phyloP scores from a whole-genome alignment of 2,888 invertebrate genomes.

The Mimachlamys varia region DNA sequence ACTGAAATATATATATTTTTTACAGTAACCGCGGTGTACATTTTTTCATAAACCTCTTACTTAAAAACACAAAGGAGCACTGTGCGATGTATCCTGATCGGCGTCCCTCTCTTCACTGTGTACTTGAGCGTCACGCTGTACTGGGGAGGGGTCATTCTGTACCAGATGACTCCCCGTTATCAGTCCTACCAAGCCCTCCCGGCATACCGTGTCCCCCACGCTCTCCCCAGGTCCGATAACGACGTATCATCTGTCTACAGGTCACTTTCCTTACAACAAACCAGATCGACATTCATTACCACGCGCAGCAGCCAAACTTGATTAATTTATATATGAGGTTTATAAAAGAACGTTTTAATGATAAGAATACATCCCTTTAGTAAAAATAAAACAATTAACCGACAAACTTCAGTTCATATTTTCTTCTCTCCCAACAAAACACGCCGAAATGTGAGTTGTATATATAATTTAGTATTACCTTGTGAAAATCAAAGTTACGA shows the following conservation, averaged over 20 bases:
- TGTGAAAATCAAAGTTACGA: too few species aligned
- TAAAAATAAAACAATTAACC: too few species aligned
- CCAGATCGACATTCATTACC: not conserved
- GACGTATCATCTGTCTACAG: not conserved
- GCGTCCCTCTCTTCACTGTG: not conserved
- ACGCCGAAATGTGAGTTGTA: too few species aligned
- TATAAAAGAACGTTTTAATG: too few species aligned
- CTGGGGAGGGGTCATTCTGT: conserved; percentile 4
- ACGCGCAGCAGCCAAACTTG: not conserved
- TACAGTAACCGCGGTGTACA: too few species aligned
- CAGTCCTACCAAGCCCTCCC: not conserved
- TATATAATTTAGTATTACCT: too few species aligned
- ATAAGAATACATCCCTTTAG: too few species aligned
- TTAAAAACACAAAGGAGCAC: not conserved
- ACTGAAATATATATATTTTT: too few species aligned
- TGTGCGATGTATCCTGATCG: not conserved
- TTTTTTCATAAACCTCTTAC: too few species aligned
- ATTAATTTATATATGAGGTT: not conserved
- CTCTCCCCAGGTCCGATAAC: not conserved
- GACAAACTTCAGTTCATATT: too few species aligned
- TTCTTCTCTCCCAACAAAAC: too few species aligned
- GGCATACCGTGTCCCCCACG: not conserved
- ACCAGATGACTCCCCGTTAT: conserved; percentile 12
- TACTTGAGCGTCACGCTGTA: not conserved
- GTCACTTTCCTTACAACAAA: not conserved